Evolutionary conservation across 1,140 invertebrate species (phyloP), one percentile per base, ranked within the genome.

Genomic region (Lycorma delicatula): DNA sequence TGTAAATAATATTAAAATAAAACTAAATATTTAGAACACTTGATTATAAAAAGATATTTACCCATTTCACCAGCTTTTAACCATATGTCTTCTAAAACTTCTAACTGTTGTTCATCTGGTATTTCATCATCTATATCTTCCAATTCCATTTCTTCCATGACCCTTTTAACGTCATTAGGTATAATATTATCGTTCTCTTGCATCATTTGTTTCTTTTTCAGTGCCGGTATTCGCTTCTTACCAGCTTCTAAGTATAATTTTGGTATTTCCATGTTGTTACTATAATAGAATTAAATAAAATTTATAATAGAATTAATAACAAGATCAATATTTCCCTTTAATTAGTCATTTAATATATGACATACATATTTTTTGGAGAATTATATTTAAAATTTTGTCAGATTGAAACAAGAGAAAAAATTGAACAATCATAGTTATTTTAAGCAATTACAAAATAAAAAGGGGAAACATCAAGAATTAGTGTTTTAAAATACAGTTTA

Each of bases 71-170:
- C 86, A 58, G 86, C 86, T 74, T 89, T 89, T 23, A 86, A 60
- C 83, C 86, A 89, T 63, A 89, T 87, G 64, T 89, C 86, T 74
- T 87, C 85, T 1, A 89, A 71, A 28, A 81, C 85, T 72, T 87
- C 84, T 9, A 87, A 67, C 59, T 86, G 83, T 52, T 85, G 79
- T 56, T 88, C 86, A 69, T 87, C 84, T 0, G 81, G 80, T 7
- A 70, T 66, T 22, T 73, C 64, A 34, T 77, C 75, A 3, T 77
- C 72, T 13, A 49, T 11, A 0, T 67, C 64, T 66, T 73, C 48
- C 52, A 74, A 62, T 66, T 79, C 69, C 64, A 71, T 59, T 67
- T 77, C 74, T 64, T 80, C 67, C 56, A 77, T 56, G 7, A 73
- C 73, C 58, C 71, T 72, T 50, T 75, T 73, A 0, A 75, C 73